Evolutionary conservation across 1,140 invertebrate species (phyloP).

Genomic region (Odontomachus brunneus): DNA sequence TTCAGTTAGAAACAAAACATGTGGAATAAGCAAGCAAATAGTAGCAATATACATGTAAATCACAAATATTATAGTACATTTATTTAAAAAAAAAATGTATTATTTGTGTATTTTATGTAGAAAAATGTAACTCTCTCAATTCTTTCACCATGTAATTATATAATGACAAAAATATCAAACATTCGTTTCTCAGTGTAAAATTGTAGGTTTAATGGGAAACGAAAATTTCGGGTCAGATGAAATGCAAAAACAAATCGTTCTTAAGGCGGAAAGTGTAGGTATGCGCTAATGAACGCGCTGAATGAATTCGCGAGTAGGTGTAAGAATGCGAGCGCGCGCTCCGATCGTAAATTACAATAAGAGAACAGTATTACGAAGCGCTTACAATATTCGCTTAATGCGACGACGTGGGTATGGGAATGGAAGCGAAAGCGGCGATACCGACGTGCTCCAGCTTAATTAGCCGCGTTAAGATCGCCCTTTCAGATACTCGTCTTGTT

Average conservation of each 20-base stretch:
- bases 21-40: too few species aligned
- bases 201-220: neutral
- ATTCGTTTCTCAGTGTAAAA: too few species aligned
- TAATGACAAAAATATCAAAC: too few species aligned
- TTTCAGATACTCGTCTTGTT: constrained; percentile 30
- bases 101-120: too few species aligned
- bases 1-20: too few species aligned
- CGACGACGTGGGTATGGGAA: neutral
- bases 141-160: too few species aligned
- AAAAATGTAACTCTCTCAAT: too few species aligned
- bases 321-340: constrained; percentile 33
- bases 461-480: constrained; percentile 15
- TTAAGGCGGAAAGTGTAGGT: constrained; percentile 35
- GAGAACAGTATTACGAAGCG: constrained; percentile 9
- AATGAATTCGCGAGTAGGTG: constrained; percentile 38
- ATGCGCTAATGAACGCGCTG: constrained; percentile 53
- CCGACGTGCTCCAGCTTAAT: neutral
- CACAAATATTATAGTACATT: too few species aligned
- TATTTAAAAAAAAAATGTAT: too few species aligned
- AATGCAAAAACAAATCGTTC: constrained; percentile 33
- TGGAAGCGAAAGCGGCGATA: constrained; percentile 1
- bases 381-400: constrained; percentile 29
- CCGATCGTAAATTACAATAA: constrained; percentile 60
- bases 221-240: too few species aligned
- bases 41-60: too few species aligned